A percentile compares a stretch with the other conserved stretches of the same genome.
Evolutionary conservation across 2,888 invertebrate genomes (phyloP).

Genomic region (Thecophora atra): DNA sequence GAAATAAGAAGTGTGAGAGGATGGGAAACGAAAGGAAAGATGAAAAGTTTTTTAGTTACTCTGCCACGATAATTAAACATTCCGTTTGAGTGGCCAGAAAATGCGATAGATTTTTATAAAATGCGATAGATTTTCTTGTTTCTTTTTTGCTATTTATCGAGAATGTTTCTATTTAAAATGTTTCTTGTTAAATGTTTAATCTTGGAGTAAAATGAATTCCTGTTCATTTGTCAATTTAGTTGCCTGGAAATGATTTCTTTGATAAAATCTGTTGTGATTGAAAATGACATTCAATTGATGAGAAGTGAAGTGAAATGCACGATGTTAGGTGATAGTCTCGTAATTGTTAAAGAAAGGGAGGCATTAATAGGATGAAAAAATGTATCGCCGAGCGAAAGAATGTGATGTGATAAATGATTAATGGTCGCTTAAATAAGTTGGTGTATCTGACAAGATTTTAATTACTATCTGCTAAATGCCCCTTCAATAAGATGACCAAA

Average conservation of each 20-base stretch:
- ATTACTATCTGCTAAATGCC: too few relatives aligned
- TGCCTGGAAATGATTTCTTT: constrained; percentile 20
- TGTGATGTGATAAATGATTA: too few relatives aligned
- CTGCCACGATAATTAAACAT: constrained; percentile 18
- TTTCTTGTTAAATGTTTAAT: not conserved
- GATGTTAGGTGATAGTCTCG: constrained; percentile 1
- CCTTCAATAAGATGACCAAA: too few relatives aligned
- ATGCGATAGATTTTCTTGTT: not conserved
- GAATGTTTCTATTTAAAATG: not conserved
- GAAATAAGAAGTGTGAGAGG: too few relatives aligned
- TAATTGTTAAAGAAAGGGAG: too few relatives aligned
- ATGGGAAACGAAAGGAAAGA: not conserved
- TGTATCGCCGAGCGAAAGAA: too few relatives aligned
- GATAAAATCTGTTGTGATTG: not conserved
- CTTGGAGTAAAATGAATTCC: not conserved
- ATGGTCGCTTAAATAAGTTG: too few relatives aligned
- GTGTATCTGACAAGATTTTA: too few relatives aligned
- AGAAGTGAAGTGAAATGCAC: constrained; percentile 2
- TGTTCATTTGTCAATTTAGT: constrained; percentile 24
- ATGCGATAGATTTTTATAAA: not conserved
- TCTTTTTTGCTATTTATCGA: not conserved
- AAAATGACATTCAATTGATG: constrained; percentile 12
- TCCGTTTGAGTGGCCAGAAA: constrained; percentile 19
- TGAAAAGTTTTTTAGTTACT: not conserved
- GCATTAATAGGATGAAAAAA: too few relatives aligned